Conservation (phyloP, 2,888 invertebrate species). For the Endotricha flammealis region DNA sequence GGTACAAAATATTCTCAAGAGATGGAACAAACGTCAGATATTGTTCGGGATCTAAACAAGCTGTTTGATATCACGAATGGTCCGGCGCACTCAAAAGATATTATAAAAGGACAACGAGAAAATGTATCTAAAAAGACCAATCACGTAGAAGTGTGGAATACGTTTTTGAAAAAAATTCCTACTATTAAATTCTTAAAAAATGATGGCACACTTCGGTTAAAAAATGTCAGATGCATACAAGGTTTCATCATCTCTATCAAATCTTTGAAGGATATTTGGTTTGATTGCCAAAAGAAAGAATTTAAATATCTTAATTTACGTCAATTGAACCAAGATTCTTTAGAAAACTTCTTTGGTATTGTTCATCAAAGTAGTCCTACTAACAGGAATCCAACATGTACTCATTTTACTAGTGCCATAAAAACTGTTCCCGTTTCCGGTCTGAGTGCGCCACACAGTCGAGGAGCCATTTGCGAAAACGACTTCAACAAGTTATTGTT, state of each 20-base stretch:
- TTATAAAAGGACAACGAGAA: slow-evolving; percentile 14
- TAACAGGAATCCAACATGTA: slow-evolving; percentile 10
- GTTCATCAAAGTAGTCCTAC: slow-evolving; percentile 18
- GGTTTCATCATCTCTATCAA: slow-evolving; percentile 13
- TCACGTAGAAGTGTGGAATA: slow-evolving; percentile 7
- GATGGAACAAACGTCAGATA: slow-evolving; percentile 10
- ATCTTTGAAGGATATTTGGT: slow-evolving; percentile 17
- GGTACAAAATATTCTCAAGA: slow-evolving; percentile 7
- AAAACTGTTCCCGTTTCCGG: slow-evolving; percentile 5
- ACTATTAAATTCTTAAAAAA: slow-evolving; percentile 4
- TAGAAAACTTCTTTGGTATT: slow-evolving; percentile 21
- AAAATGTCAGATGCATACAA: slow-evolving; percentile 12
- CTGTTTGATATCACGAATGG: slow-evolving; percentile 22
- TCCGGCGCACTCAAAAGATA: slow-evolving; percentile 17
- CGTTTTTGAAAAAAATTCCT: slow-evolving; percentile 5
- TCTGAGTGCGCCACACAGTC: slow-evolving; percentile 4
- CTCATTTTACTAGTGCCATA: slow-evolving; percentile 7
- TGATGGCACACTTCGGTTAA: slow-evolving; percentile 1
- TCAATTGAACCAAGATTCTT: slow-evolving; percentile 16
- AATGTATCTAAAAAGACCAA: slow-evolving; percentile 7
- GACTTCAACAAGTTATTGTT: slow-evolving; percentile 5
- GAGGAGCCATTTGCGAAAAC: slow-evolving; percentile 6
- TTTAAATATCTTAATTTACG: slow-evolving; percentile 18
- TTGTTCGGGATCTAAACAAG: slow-evolving; percentile 13
- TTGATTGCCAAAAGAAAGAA: slow-evolving; percentile 1